Evolutionary conservation across 1,140 invertebrate genomes (phyloP).

Genomic region (Psix sp.): DNA sequence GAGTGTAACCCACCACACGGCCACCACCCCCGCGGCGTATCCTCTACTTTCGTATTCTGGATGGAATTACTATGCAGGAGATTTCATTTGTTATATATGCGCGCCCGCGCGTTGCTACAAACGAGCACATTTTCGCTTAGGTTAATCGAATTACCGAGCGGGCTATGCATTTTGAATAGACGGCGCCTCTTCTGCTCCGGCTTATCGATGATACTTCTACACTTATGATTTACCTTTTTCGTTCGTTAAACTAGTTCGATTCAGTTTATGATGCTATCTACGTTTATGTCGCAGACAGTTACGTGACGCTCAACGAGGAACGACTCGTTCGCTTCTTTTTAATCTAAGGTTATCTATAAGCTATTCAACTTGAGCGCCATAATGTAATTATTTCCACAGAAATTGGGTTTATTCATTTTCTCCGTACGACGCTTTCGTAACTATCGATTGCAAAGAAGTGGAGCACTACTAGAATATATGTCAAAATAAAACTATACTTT

Average conservation of each 20-base stretch:
- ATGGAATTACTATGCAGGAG: slow-evolving; percentile 77
- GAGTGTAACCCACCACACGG: slow-evolving; percentile 59
- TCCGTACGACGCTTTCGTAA: too few species aligned
- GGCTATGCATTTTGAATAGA: slow-evolving; percentile 75
- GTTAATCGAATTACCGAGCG: slow-evolving; percentile 73
- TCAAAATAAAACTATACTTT: too few species aligned
- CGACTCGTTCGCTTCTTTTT: slow-evolving; percentile 4
- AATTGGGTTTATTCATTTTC: not conserved
- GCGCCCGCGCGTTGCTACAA: slow-evolving; percentile 69
- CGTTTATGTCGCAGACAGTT: slow-evolving; percentile 14
- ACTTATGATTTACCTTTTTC: slow-evolving; percentile 53
- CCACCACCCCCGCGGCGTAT: slow-evolving; percentile 60
- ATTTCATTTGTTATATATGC: slow-evolving; percentile 77
- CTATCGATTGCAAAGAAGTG: too few species aligned
- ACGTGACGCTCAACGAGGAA: not conserved
- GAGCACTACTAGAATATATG: too few species aligned
- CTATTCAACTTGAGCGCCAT: not conserved
- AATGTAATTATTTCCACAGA: not conserved
- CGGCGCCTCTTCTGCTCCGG: slow-evolving; percentile 62
- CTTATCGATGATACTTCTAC: slow-evolving; percentile 58
- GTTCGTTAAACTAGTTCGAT: slow-evolving; percentile 33
- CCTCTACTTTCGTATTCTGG: slow-evolving; percentile 75
- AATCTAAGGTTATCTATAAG: not conserved
- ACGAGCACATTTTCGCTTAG: slow-evolving; percentile 76
- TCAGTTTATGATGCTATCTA: slow-evolving; percentile 32